Evolutionary conservation across 2,797 vertebrate genomes (phyloP).

Genomic region (Tarsius wallacei): DNA sequence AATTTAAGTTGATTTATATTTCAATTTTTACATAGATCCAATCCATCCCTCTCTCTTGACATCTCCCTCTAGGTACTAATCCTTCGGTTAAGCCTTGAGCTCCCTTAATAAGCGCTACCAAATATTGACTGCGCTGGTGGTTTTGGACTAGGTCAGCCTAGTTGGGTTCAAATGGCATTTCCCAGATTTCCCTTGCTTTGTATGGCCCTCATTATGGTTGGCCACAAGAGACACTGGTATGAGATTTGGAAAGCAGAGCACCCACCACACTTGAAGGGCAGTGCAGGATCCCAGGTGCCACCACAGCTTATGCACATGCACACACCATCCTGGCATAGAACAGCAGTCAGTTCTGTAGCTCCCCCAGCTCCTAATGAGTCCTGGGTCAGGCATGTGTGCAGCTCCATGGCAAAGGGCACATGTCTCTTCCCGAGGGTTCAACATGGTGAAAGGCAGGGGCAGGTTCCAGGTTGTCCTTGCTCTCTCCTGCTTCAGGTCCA

Average conservation of each 20-base stretch:
- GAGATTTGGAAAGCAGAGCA: background rate
- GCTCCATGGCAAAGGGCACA: fast-evolving
- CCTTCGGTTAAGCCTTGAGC: background rate
- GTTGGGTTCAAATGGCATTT: background rate
- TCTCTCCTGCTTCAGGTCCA: background rate
- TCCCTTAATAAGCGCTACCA: background rate
- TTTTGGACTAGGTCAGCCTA: background rate
- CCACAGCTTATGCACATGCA: background rate
- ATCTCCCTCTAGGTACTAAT: background rate
- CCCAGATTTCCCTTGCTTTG: background rate
- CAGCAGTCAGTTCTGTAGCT: background rate
- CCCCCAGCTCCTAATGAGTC: background rate
- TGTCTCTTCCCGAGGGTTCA: background rate
- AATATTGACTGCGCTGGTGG: background rate
- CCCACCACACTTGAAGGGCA: background rate
- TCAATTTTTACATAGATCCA: background rate
- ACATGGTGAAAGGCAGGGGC: background rate
- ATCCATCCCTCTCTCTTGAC: background rate
- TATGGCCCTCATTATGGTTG: background rate
- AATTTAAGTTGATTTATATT: background rate
- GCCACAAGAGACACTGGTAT: background rate
- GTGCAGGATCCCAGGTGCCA: background rate
- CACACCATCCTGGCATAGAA: background rate
- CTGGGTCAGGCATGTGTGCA: background rate
- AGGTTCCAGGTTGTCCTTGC: background rate